These are phyloP conservation scores for Sapayoa aenigma DNA, from an alignment of 2,113 vertebrate species.

Conservation along the genomic window DNA sequence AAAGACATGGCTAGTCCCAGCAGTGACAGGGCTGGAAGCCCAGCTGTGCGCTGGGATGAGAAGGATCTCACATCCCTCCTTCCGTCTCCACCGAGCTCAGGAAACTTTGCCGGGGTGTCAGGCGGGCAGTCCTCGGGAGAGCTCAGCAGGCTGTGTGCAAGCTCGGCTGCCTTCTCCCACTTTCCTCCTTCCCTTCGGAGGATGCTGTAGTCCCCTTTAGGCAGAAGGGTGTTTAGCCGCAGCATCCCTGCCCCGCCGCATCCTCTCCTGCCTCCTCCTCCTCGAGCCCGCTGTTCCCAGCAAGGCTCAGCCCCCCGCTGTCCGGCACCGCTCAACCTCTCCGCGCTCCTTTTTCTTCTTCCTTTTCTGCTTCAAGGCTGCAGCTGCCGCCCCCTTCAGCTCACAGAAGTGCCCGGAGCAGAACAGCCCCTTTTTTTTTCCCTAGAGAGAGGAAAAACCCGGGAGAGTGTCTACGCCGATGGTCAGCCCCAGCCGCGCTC, in stretches of 20 bases:
- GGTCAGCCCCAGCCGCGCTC: neutral
- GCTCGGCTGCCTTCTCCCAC: neutral
- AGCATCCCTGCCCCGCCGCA: neutral
- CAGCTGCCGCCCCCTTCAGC: conserved; percentile 43
- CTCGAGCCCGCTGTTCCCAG: neutral
- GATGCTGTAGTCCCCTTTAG: neutral
- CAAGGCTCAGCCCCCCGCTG: neutral
- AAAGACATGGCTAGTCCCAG: neutral
- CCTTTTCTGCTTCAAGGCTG: conserved; percentile 26
- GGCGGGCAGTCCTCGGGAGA: neutral
- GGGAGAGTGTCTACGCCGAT: neutral
- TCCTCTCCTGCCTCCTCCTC: neutral
- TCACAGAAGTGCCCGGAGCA: conserved; percentile 4
- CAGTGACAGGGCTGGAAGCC: neutral
- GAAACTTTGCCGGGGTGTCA: conserved; percentile 26
- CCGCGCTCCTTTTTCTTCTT: neutral
- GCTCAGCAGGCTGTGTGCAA: neutral
- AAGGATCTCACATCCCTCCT: neutral
- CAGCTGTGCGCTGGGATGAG: neutral
- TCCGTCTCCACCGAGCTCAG: neutral
- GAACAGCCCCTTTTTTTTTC: neutral
- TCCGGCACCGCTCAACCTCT: neutral
- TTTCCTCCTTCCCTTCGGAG: neutral
- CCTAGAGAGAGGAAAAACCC: neutral
- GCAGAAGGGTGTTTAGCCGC: neutral